Evolutionary conservation across 2,888 invertebrate species (phyloP).

Genomic region (Sinohyriopsis cumingii): DNA sequence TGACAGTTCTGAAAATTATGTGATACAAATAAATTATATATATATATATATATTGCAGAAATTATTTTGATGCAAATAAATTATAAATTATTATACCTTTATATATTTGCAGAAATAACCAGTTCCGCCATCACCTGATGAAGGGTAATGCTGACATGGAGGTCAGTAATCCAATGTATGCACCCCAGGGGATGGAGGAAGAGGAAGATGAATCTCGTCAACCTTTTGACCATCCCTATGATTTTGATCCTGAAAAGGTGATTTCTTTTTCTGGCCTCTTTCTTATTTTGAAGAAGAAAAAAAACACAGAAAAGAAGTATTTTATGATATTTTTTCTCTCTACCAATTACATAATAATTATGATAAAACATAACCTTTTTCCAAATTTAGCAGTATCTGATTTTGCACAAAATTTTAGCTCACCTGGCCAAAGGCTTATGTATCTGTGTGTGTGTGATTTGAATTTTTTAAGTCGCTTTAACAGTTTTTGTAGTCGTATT

Average conservation of each 20-base stretch:
- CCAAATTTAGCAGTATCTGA: too few relatives aligned
- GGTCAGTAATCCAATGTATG: slow-evolving; percentile 61
- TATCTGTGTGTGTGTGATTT: too few relatives aligned
- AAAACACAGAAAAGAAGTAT: too few relatives aligned
- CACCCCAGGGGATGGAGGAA: slow-evolving; percentile 63
- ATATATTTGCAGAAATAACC: slow-evolving; percentile 37
- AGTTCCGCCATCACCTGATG: slow-evolving; percentile 60
- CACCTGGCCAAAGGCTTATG: too few relatives aligned
- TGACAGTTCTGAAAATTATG: neutral
- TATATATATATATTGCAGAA: slow-evolving; percentile 22
- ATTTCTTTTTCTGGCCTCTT: too few relatives aligned
- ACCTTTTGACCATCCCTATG: slow-evolving; percentile 40
- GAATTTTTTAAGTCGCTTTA: too few relatives aligned
- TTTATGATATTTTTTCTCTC: too few relatives aligned
- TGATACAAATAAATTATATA: neutral
- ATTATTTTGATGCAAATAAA: neutral
- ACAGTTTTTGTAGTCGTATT: too few relatives aligned
- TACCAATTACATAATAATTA: too few relatives aligned
- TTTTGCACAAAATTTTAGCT: too few relatives aligned
- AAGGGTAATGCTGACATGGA: slow-evolving; percentile 52
- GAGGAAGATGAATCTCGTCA: slow-evolving; percentile 74
- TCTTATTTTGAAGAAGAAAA: too few relatives aligned
- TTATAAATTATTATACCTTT: neutral
- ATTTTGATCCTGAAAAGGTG: slow-evolving; percentile 45
- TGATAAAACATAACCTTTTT: too few relatives aligned